A percentile compares a stretch with the other conserved stretches of the same genome.
phyloP scores from a whole-genome alignment of 2,113 vertebrate species.

The Megaceryle maxima region DNA sequence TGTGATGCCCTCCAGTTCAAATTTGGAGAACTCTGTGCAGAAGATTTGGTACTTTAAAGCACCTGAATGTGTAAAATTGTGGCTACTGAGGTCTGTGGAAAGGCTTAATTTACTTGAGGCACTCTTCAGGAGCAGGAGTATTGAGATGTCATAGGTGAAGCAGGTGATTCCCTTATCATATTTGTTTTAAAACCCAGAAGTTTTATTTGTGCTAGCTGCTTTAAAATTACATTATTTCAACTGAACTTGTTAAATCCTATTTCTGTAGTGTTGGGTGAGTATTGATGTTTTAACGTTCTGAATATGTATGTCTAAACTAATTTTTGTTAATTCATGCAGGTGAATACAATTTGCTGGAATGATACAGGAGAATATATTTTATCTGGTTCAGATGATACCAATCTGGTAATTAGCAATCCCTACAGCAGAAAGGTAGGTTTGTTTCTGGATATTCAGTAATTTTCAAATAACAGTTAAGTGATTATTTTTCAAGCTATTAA shows the following conservation, averaged over 20 bases:
- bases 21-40: background rate
- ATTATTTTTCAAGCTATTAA: background rate
- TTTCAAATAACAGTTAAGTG: background rate
- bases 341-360: constrained; percentile 99
- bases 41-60: background rate
- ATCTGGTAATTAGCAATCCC: constrained; percentile 94
- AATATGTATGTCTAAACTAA: background rate
- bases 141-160: background rate
- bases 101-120: background rate
- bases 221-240: background rate
- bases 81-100: background rate
- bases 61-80: background rate
- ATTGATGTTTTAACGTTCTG: background rate
- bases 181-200: background rate
- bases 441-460: background rate
- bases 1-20: background rate
- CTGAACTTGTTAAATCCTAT: background rate
- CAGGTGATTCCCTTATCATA: constrained; percentile 19
- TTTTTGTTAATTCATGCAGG: constrained; percentile 75
- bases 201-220: background rate
- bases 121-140: background rate
- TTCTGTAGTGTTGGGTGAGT: background rate
- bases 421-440: constrained; percentile 94
- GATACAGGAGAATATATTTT: constrained; percentile 97
- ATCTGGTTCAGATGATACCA: constrained; percentile 96